phyloP scores from a whole-genome alignment of 2,113 vertebrate genomes.

The Notothenia coriiceps region DNA sequence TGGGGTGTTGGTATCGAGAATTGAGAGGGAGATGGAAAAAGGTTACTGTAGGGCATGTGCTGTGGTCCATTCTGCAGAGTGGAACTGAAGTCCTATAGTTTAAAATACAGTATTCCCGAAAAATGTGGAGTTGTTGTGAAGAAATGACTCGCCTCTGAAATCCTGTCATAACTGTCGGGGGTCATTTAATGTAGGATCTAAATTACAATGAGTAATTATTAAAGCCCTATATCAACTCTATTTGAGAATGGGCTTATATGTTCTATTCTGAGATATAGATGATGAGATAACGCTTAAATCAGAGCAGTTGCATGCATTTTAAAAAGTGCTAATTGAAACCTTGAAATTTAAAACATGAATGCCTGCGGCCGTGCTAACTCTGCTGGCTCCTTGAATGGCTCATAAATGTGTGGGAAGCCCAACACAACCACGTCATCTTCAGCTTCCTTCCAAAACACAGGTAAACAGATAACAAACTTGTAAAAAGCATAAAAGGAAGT shows the following conservation, averaged over 20 bases:
- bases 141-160: not conserved
- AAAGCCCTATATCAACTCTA: not conserved
- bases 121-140: not conserved
- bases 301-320: not conserved
- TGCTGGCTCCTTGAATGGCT: not conserved
- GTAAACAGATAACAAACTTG: no score
- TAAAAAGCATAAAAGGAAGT: no score
- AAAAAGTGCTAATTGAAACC: not conserved
- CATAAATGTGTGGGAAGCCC: not conserved
- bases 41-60: conserved; percentile 46
- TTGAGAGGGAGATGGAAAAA: conserved; percentile 55
- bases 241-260: not conserved
- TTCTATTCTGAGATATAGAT: not conserved
- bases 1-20: conserved; percentile 70
- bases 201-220: not conserved
- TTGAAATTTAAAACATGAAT: not conserved
- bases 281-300: not conserved
- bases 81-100: conserved; percentile 3
- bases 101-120: conserved; percentile 6
- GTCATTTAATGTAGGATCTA: not conserved
- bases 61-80: conserved; percentile 38
- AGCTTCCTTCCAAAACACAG: no score
- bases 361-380: not conserved
- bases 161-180: not conserved
- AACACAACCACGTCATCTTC: not conserved